These are phyloP conservation scores for Sorex araneus DNA, from an alignment of 2,113 vertebrate species.

Conservation along the genomic window DNA sequence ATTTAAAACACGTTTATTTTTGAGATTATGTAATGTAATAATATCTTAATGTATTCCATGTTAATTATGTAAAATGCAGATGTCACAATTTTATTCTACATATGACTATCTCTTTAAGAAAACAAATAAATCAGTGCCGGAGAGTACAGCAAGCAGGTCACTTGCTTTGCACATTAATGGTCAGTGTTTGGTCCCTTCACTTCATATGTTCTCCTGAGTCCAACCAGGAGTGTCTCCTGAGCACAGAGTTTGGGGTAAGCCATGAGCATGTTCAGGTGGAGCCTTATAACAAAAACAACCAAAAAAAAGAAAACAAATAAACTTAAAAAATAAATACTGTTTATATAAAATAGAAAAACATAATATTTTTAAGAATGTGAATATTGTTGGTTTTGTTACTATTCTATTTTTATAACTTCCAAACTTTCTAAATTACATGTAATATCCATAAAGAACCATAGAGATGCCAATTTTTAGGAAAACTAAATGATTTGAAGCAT, in stretches of 20 bases:
- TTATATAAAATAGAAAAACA: neutral
- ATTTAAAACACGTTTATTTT: neutral
- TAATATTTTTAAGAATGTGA: neutral
- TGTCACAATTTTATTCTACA: too few species aligned
- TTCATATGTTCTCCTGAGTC: too few species aligned
- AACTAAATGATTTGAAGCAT: constrained; percentile 63
- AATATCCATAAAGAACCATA: constrained; percentile 44
- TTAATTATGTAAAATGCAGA: too few species aligned
- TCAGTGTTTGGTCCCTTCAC: too few species aligned
- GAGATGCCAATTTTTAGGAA: constrained; percentile 65
- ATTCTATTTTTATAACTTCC: constrained; percentile 52
- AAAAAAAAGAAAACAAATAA: neutral
- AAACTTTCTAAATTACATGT: constrained; percentile 62
- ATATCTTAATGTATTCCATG: neutral
- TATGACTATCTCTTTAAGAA: too few species aligned
- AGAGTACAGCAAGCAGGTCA: neutral
- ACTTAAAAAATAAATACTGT: neutral
- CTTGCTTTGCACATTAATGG: too few species aligned
- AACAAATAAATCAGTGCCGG: too few species aligned
- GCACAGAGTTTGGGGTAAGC: too few species aligned
- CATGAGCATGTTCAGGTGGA: too few species aligned
- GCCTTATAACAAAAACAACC: neutral
- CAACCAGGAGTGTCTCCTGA: too few species aligned
- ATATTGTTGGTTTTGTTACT: constrained; percentile 43
- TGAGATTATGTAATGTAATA: neutral